Evolutionary conservation across 2,888 invertebrate species (phyloP).

Genomic region (Anorthoa munda): DNA sequence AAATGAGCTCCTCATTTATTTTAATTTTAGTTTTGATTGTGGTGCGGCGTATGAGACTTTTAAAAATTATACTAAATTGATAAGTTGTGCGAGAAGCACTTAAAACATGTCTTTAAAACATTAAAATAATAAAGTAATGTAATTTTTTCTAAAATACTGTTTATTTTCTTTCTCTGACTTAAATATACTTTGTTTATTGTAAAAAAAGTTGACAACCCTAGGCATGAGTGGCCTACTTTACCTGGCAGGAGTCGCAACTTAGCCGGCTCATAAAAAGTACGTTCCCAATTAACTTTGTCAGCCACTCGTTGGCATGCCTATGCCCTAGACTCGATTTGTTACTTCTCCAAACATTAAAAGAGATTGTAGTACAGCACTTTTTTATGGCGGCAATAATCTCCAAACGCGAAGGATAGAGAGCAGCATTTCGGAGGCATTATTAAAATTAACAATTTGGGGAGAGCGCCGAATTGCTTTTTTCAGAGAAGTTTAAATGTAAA

Average conservation of each 20-base stretch:
- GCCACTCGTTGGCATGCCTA: constrained; percentile 31
- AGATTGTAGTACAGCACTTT: constrained; percentile 60
- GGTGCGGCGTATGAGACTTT: too few species aligned
- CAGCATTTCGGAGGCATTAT: constrained; percentile 61
- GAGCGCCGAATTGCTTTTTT: constrained; percentile 65
- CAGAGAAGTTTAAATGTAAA: constrained; percentile 64
- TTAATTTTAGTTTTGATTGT: too few species aligned
- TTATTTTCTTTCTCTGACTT: too few species aligned
- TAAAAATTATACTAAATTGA: too few species aligned
- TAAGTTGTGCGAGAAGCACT: too few species aligned
- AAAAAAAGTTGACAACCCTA: too few species aligned
- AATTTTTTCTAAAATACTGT: too few species aligned
- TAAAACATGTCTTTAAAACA: too few species aligned
- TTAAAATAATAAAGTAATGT: too few species aligned
- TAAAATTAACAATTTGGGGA: constrained; percentile 69
- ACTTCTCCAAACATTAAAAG: constrained; percentile 54
- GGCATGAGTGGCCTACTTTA: constrained; percentile 34
- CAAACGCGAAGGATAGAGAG: constrained; percentile 55
- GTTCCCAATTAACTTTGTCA: constrained; percentile 43
- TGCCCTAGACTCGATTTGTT: constrained; percentile 46
- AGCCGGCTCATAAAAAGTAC: constrained; percentile 23
- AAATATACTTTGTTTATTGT: too few species aligned
- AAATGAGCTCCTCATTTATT: too few species aligned
- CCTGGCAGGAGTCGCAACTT: constrained; percentile 17
- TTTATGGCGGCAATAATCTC: constrained; percentile 66